Conservation (phyloP, 2,113 vertebrate species). For the Misgurnus mizolepis region DNA sequence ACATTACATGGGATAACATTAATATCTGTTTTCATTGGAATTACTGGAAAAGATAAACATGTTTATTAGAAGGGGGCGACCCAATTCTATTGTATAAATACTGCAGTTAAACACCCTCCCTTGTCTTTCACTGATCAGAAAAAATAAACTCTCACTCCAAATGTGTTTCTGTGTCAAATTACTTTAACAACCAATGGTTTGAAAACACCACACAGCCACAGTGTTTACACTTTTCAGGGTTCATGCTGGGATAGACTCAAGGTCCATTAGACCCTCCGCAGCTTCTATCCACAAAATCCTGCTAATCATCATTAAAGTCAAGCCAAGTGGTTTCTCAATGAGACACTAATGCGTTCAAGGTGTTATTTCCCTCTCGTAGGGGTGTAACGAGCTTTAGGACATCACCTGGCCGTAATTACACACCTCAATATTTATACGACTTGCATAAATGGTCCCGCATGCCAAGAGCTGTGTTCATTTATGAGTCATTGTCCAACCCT, state of each 20-base stretch:
- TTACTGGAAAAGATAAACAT: too few relatives aligned
- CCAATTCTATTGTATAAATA: too few relatives aligned
- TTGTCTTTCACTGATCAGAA: background rate
- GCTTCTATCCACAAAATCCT: slow-evolving; percentile 4
- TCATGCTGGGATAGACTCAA: background rate
- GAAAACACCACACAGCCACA: background rate
- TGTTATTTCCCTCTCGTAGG: slow-evolving; percentile 8
- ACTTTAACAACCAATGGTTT: background rate
- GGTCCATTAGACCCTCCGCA: slow-evolving; percentile 14
- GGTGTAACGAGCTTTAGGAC: slow-evolving; percentile 2
- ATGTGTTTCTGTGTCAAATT: background rate
- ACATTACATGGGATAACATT: too few relatives aligned
- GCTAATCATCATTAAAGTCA: background rate
- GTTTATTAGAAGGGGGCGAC: too few relatives aligned
- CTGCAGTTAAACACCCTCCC: background rate
- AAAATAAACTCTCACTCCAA: background rate
- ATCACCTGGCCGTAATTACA: background rate
- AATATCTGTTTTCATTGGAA: too few relatives aligned
- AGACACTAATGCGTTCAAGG: slow-evolving; percentile 14
- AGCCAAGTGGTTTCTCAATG: background rate
- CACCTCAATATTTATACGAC: background rate
- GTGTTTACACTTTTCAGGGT: background rate
- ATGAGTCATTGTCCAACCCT: slow-evolving; percentile 23
- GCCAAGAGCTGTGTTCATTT: slow-evolving; percentile 28
- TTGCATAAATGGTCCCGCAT: slow-evolving; percentile 7